These are phyloP conservation scores for Dufourea novaeangliae DNA, from an alignment of 1,140 invertebrate species.

Conservation along the genomic window DNA sequence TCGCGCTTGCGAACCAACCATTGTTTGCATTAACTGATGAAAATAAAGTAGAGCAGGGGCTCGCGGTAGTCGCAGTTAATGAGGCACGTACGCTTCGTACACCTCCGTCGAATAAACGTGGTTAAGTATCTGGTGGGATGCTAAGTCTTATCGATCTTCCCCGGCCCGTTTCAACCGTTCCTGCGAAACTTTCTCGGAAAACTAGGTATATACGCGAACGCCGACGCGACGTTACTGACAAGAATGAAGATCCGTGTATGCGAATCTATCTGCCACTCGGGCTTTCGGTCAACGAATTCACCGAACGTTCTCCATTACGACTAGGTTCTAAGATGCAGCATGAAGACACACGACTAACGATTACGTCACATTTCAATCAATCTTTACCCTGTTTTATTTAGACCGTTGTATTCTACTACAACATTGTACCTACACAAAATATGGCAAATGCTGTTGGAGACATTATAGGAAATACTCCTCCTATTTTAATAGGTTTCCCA, in stretches of 20 bases:
- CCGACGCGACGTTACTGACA: slow-evolving; percentile 16
- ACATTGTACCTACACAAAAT: too few species aligned
- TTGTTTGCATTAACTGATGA: slow-evolving; percentile 54
- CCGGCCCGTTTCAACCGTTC: neutral
- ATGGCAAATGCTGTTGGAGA: too few species aligned
- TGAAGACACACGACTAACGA: neutral
- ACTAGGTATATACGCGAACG: neutral
- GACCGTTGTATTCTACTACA: neutral
- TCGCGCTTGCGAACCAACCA: slow-evolving; percentile 19
- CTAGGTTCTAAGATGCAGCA: neutral
- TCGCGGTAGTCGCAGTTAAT: slow-evolving; percentile 29
- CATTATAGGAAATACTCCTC: too few species aligned
- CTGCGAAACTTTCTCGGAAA: neutral
- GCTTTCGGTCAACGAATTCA: neutral
- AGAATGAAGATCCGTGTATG: neutral
- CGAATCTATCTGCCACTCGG: neutral
- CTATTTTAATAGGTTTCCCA: too few species aligned
- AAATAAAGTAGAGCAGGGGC: slow-evolving; percentile 41
- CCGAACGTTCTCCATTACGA: neutral
- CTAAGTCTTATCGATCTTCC: slow-evolving; percentile 40
- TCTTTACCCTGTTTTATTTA: neutral
- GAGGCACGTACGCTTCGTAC: slow-evolving; percentile 5
- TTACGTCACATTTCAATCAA: neutral
- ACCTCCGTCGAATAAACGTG: slow-evolving; percentile 27
- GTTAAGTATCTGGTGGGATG: neutral